These are phyloP conservation scores for Maconellicoccus hirsutus DNA, from an alignment of 1,140 invertebrate species.

Conservation along the genomic window DNA sequence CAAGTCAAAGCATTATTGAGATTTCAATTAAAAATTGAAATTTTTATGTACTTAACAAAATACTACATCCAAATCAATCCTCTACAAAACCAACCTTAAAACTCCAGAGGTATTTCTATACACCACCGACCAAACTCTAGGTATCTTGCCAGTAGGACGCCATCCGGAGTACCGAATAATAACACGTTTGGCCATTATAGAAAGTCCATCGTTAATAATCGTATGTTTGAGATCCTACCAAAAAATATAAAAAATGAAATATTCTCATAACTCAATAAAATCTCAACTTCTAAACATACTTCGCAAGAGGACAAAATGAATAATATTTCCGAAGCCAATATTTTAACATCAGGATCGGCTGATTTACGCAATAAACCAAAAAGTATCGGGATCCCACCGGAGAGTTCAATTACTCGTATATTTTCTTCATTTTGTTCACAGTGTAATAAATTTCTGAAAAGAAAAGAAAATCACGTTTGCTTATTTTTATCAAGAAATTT, in stretches of 20 bases:
- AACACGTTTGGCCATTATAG: conserved; percentile 77
- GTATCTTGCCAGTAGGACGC: conserved; percentile 58
- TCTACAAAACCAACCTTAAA: conserved; percentile 43
- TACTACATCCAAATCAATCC: no score
- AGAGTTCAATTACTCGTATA: conserved; percentile 90
- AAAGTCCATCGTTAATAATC: conserved; percentile 28
- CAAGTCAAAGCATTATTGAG: no score
- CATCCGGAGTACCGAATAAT: conserved; percentile 93
- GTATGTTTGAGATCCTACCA: conserved; percentile 27
- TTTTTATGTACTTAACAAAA: no score
- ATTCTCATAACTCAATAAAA: not conserved
- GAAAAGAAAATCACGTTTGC: not conserved
- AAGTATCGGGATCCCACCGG: conserved; percentile 81
- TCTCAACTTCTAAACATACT: conserved; percentile 36
- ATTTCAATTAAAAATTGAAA: no score
- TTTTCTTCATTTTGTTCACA: conserved; percentile 97
- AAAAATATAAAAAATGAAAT: not conserved
- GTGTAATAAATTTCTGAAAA: conserved; percentile 80
- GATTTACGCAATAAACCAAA: conserved; percentile 79
- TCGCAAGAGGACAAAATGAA: conserved; percentile 99
- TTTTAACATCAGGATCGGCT: conserved; percentile 87
- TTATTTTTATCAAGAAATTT: no score
- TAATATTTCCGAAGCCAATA: conserved; percentile 90
- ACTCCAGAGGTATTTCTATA: conserved; percentile 94
- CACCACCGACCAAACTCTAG: conserved; percentile 90